Conservation (phyloP, 1,140 invertebrate species). For the Rhopalosiphum maidis region DNA sequence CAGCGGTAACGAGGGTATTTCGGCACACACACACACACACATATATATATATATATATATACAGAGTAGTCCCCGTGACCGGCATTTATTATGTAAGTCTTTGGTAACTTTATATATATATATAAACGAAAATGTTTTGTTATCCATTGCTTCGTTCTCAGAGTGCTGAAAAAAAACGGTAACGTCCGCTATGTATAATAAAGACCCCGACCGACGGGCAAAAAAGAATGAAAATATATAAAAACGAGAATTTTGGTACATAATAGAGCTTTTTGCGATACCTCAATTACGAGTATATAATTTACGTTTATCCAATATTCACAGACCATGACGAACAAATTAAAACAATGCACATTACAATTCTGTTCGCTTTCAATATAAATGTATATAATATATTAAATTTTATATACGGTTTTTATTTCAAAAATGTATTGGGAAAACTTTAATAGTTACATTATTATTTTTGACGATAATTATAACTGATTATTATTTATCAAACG, state of each 20-base stretch:
- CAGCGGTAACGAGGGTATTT: background rate
- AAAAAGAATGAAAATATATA: background rate
- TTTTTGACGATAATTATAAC: background rate
- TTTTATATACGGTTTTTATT: background rate
- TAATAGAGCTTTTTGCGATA: background rate
- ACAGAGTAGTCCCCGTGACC: background rate
- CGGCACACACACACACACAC: background rate
- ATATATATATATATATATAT: no score
- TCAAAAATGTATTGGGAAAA: background rate
- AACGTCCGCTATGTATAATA: background rate
- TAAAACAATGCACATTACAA: background rate
- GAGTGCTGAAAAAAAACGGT: background rate
- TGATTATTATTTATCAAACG: background rate
- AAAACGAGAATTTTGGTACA: background rate
- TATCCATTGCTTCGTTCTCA: background rate
- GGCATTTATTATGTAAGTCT: background rate
- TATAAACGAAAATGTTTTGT: background rate
- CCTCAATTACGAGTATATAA: background rate
- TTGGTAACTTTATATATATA: background rate
- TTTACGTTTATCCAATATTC: background rate
- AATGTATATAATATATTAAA: background rate
- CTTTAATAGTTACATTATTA: background rate
- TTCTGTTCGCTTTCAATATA: background rate
- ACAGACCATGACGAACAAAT: background rate
- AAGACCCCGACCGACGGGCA: background rate